These are phyloP conservation scores for Leptopilina clavipes DNA, from an alignment of 1,140 invertebrate species.

Conservation along the genomic window DNA sequence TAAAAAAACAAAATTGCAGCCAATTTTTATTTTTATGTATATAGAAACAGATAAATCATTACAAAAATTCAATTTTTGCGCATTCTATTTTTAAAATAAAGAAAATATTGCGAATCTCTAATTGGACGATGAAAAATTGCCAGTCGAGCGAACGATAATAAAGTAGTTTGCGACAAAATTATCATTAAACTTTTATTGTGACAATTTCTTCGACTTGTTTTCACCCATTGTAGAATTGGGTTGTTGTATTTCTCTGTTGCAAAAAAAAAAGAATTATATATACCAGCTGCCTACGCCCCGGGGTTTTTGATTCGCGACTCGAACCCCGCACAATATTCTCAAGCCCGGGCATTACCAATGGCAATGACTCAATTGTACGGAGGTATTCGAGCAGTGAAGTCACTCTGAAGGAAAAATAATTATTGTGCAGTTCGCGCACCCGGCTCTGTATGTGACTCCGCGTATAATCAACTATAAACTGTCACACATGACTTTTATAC, in stretches of 20 bases:
- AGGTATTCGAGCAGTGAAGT: constrained; percentile 66
- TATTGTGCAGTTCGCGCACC: constrained; percentile 58
- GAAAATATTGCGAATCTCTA: not conserved
- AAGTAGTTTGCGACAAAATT: constrained; percentile 67
- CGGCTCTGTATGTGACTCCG: constrained; percentile 41
- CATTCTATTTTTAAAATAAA: no score
- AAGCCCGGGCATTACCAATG: constrained; percentile 47
- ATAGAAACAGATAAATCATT: no score
- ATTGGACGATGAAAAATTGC: constrained; percentile 47
- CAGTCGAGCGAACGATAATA: constrained; percentile 62
- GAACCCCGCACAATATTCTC: constrained; percentile 44
- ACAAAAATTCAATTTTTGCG: no score
- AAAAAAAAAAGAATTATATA: constrained; percentile 36
- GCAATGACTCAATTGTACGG: constrained; percentile 61
- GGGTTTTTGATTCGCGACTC: constrained; percentile 44
- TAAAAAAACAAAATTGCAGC: no score
- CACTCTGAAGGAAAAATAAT: constrained; percentile 71
- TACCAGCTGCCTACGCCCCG: constrained; percentile 60
- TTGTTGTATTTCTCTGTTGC: constrained; percentile 53
- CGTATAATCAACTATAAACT: constrained; percentile 33
- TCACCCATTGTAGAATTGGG: constrained; percentile 55
- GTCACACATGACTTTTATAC: constrained; percentile 25
- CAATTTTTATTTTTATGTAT: no score
- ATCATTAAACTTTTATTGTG: constrained; percentile 51
- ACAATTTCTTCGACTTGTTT: constrained; percentile 57